Evolutionary conservation across 1,140 invertebrate species (phyloP).

Genomic region (Listronotus bonariensis): DNA sequence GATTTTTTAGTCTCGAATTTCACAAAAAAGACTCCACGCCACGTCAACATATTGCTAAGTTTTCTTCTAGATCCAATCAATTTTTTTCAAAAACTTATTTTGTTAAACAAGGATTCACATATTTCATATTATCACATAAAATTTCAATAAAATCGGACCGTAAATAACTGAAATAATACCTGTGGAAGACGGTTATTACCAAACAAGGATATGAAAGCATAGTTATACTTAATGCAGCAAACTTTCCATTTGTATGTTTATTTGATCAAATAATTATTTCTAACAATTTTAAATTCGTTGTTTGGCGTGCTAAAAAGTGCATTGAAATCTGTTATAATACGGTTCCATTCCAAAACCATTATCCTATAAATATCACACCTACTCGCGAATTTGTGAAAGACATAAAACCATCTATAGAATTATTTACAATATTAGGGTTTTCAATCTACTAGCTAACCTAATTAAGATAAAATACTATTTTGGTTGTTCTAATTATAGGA

Average conservation of each 20-base stretch:
- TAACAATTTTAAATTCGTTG: not conserved
- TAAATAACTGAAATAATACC: not conserved
- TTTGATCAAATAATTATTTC: slow-evolving; percentile 11
- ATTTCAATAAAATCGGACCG: slow-evolving; percentile 5
- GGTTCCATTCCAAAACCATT: not conserved
- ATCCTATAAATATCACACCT: slow-evolving; percentile 6
- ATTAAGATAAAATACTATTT: not conserved
- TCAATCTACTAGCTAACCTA: not conserved
- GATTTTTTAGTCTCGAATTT: slow-evolving; percentile 12
- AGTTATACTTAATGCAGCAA: slow-evolving; percentile 15
- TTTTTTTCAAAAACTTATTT: slow-evolving; percentile 24
- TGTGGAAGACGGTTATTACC: slow-evolving; percentile 16
- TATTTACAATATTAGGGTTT: not conserved
- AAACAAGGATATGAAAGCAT: slow-evolving; percentile 38
- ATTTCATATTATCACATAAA: not conserved
- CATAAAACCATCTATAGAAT: not conserved
- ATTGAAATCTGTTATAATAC: not conserved
- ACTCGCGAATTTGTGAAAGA: slow-evolving; percentile 7
- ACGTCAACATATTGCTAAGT: slow-evolving; percentile 53
- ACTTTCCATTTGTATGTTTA: slow-evolving; percentile 29
- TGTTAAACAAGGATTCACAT: not conserved
- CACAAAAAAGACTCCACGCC: slow-evolving; percentile 37
- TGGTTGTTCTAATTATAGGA: slow-evolving; percentile 12
- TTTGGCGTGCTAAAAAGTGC: slow-evolving; percentile 1
- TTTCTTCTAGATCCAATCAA: slow-evolving; percentile 30